Percentiles rank a stretch among this genome's conserved stretches.
phyloP scores from a whole-genome alignment of 2,888 invertebrate genomes.

The Meiosimyza decipiens region DNA sequence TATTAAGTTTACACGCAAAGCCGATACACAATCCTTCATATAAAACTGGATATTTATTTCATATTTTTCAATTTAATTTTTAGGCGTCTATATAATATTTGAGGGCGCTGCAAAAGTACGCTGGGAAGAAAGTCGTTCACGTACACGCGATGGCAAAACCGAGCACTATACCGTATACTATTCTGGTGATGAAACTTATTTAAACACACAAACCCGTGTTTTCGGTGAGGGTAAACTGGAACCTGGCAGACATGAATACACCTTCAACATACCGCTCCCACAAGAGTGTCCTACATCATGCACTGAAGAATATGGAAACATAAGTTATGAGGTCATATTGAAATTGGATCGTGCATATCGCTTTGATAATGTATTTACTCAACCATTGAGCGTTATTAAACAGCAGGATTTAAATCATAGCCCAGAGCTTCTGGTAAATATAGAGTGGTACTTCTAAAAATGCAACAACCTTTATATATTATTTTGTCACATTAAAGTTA shows the following conservation, averaged over 20 bases:
- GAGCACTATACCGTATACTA: slow-evolving; percentile 31
- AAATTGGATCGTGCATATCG: slow-evolving; percentile 84
- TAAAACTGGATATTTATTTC: no score
- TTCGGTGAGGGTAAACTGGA: slow-evolving; percentile 40
- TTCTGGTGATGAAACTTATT: slow-evolving; percentile 43
- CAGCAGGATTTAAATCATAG: slow-evolving; percentile 81
- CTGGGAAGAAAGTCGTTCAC: slow-evolving; percentile 43
- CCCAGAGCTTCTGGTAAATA: slow-evolving; percentile 73
- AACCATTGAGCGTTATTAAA: slow-evolving; percentile 77
- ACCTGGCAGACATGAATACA: slow-evolving; percentile 49
- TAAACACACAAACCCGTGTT: slow-evolving; percentile 42
- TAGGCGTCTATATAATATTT: slow-evolving; percentile 42
- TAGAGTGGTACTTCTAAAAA: slow-evolving; percentile 69
- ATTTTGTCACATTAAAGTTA: slow-evolving; percentile 43
- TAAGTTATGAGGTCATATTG: slow-evolving; percentile 80
- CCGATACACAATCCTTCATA: no score
- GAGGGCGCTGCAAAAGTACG: slow-evolving; percentile 49
- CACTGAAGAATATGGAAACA: slow-evolving; percentile 76
- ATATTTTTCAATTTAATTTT: no score
- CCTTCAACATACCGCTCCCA: slow-evolving; percentile 49
- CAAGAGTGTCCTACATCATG: slow-evolving; percentile 65
- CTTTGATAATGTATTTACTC: slow-evolving; percentile 66
- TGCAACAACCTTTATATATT: neutral
- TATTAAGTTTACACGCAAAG: no score
- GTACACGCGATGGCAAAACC: neutral